phyloP scores from a whole-genome alignment of 2,113 vertebrate species.

The Engystomops pustulosus region DNA sequence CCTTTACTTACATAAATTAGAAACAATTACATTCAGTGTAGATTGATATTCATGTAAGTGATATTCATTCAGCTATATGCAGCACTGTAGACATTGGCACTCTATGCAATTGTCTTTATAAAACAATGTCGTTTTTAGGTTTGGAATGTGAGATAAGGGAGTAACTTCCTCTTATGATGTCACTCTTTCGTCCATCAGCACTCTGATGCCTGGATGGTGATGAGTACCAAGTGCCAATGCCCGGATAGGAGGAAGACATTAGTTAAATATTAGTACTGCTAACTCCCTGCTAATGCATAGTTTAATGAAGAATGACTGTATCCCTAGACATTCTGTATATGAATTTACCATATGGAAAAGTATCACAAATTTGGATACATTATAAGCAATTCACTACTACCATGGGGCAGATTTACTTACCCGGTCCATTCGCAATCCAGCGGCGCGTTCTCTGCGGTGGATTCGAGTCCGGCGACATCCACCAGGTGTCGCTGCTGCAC shows the following conservation, averaged over 20 bases:
- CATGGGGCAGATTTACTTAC: too few species aligned
- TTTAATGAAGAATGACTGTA: too few species aligned
- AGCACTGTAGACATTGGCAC: slow-evolving; percentile 51
- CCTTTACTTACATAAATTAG: too few species aligned
- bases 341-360: too few species aligned
- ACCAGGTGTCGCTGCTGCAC: too few species aligned
- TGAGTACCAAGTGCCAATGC: slow-evolving; percentile 41
- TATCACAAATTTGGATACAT: too few species aligned
- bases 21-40: too few species aligned
- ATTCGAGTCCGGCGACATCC: too few species aligned
- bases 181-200: background rate
- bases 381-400: too few species aligned
- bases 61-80: slow-evolving; percentile 69
- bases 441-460: too few species aligned
- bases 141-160: slow-evolving; percentile 60
- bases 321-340: too few species aligned
- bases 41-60: slow-evolving; percentile 47
- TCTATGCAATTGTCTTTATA: background rate
- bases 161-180: slow-evolving; percentile 64
- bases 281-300: slow-evolving; percentile 1
- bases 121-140: slow-evolving; percentile 63
- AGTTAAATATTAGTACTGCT: slow-evolving; percentile 43
- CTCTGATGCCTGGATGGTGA: slow-evolving; percentile 28
- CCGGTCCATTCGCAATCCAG: too few species aligned
- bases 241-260: slow-evolving; percentile 73